Conservation (phyloP, 2,888 invertebrate genomes). For the Leistus spinibarbis region DNA sequence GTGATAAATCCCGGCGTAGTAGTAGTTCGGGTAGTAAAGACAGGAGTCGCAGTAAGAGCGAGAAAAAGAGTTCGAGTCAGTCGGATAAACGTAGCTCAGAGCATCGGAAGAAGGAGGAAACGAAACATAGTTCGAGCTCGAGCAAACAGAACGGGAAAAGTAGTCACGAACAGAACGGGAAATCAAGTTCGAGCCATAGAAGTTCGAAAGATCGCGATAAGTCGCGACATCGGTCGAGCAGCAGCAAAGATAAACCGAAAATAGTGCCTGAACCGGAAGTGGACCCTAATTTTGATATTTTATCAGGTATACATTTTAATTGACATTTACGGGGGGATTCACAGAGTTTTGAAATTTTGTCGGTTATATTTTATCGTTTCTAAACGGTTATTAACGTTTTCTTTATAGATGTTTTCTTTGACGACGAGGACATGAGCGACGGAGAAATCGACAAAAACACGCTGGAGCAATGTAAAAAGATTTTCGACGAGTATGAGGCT, state of each 20-base stretch:
- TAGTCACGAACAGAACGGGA: slow-evolving; percentile 4
- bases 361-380: background rate
- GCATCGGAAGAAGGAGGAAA: background rate
- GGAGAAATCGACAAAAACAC: slow-evolving; percentile 14
- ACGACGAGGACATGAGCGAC: background rate
- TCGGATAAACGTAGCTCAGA: background rate
- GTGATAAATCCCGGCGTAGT: no score
- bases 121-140: slow-evolving; percentile 1
- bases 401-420: background rate
- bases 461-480: slow-evolving; percentile 29
- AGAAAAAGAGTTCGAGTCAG: slow-evolving; percentile 3
- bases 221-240: background rate
- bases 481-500: slow-evolving; percentile 36
- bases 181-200: background rate
- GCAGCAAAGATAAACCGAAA: background rate
- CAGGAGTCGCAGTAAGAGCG: slow-evolving; percentile 1
- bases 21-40: background rate
- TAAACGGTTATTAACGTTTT: no score
- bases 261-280: slow-evolving; percentile 4
- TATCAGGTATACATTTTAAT: background rate
- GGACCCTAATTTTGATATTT: slow-evolving; percentile 2
- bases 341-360: background rate
- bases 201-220: slow-evolving; percentile 14
- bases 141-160: slow-evolving; percentile 20
- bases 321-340: background rate